Evolutionary conservation across 1,140 invertebrate species (phyloP), one percentile per base, ranked within the genome.

Genomic region (Drosophila triauraria): DNA sequence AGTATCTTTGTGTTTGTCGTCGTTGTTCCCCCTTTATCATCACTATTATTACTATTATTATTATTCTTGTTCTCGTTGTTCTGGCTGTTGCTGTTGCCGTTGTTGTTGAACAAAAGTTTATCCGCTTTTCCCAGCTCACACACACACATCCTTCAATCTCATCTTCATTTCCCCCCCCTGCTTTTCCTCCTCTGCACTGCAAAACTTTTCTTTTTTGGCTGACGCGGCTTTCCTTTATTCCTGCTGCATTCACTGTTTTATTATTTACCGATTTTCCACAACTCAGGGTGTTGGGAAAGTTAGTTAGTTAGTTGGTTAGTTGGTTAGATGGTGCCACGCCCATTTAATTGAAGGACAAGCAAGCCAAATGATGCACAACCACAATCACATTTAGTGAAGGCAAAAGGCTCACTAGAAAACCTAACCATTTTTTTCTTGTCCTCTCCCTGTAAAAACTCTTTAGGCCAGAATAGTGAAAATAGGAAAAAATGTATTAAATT

Each of bases 161-260:
- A 64, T 43, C 30, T 38, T n/a, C 44, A 23, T 30, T 27, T 51
- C 27, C 9, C 25, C 32, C 12, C 38, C 48, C 8, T n/a, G 23
- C 63, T 38, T 35, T 43, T 38, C 42, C 58, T 35, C 32, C 42
- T 46, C 23, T 65, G 63, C 63, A 65, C 63, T 70, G 62, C 38
- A 67, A 67, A 70, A 70, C 47, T 69, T 69, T 67, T 69, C 64
- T 53, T 69, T 68, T 69, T 69, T 53, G 67, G 47, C 67, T 70
- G 62, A 13, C 62, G 48, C 46, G 48, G 54, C 23, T 47, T 12
- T 42, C 20, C 30, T 44, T 43, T 42, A 13, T 17, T 13, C 35
- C 13, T 30, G 46, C 35, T 25, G 67, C 56, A 48, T 46, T 70
- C 20, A 9, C 40, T 50, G 43, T 60, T n/a, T 44, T 47, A 57